A percentile compares a stretch with the other conserved stretches of the same genome.
These are phyloP conservation scores for Quiscalus mexicanus DNA, from an alignment of 2,113 vertebrate genomes.

Conservation along the genomic window DNA sequence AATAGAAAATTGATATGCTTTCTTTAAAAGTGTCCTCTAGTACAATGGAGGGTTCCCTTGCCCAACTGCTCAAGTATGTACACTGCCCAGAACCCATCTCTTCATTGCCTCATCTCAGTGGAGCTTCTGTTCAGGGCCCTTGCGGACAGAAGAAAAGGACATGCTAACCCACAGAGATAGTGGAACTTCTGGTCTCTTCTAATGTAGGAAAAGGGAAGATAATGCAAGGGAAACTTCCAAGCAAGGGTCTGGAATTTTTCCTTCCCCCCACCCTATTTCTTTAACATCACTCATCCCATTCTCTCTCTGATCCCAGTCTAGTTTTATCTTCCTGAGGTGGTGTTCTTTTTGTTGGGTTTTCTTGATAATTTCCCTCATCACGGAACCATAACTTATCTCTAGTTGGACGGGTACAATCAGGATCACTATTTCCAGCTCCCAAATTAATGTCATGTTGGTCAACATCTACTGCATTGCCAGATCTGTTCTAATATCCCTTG, in stretches of 20 bases:
- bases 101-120: not conserved
- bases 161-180: not conserved
- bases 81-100: not conserved
- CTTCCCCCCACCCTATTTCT: not conserved
- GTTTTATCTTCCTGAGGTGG: not conserved
- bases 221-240: not conserved
- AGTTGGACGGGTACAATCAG: not conserved
- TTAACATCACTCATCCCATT: not conserved
- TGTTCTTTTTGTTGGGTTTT: not conserved
- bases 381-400: not conserved
- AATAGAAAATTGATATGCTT: not conserved
- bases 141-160: not conserved
- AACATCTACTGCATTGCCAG: not conserved
- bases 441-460: not conserved
- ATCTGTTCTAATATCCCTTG: not conserved
- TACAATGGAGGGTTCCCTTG: not conserved
- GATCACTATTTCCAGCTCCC: not conserved
- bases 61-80: not conserved
- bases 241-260: not conserved
- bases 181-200: not conserved
- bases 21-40: not conserved
- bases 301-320: not conserved
- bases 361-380: not conserved
- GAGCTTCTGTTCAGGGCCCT: not conserved
- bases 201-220: not conserved